These are phyloP conservation scores for Drosophila miranda DNA, from an alignment of 1,140 invertebrate species.

Conservation along the genomic window DNA sequence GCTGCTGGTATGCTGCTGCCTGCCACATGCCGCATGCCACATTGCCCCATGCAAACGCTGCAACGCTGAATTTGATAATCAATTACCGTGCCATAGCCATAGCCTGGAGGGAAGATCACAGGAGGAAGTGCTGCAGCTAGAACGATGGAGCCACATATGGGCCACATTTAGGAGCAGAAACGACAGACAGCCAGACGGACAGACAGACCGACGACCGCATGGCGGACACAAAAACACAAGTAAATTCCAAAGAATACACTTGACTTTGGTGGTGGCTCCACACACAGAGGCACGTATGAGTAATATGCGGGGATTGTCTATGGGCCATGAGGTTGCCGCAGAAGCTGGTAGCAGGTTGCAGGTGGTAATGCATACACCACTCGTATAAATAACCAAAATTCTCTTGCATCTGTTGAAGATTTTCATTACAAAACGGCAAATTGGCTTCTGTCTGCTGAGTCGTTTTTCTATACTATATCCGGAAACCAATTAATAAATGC, in stretches of 20 bases:
- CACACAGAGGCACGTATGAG: slow-evolving; percentile 27
- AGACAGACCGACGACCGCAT: slow-evolving; percentile 23
- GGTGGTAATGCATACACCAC: slow-evolving; percentile 41
- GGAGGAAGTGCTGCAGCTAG: no score
- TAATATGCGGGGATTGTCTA: slow-evolving; percentile 41
- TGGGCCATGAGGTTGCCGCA: slow-evolving; percentile 3
- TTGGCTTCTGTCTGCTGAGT: slow-evolving; percentile 59
- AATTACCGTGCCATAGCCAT: slow-evolving; percentile 61
- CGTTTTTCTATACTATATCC: slow-evolving; percentile 6
- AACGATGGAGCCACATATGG: slow-evolving; percentile 46
- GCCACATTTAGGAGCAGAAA: slow-evolving; percentile 58
- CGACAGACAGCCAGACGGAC: slow-evolving; percentile 38
- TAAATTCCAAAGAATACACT: slow-evolving; percentile 36
- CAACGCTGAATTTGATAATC: slow-evolving; percentile 77
- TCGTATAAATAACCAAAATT: slow-evolving; percentile 61
- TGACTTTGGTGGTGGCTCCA: slow-evolving; percentile 21
- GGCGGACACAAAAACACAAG: slow-evolving; percentile 30
- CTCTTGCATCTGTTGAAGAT: slow-evolving; percentile 58
- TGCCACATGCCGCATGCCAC: slow-evolving; percentile 24
- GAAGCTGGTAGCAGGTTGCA: slow-evolving; percentile 5
- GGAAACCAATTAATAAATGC: slow-evolving; percentile 50
- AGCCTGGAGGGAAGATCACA: background rate
- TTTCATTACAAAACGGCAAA: slow-evolving; percentile 75
- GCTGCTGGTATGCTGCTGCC: no score
- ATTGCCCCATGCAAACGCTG: slow-evolving; percentile 18